Conservation (phyloP, 2,797 vertebrate genomes). For the Hirundo rustica region DNA sequence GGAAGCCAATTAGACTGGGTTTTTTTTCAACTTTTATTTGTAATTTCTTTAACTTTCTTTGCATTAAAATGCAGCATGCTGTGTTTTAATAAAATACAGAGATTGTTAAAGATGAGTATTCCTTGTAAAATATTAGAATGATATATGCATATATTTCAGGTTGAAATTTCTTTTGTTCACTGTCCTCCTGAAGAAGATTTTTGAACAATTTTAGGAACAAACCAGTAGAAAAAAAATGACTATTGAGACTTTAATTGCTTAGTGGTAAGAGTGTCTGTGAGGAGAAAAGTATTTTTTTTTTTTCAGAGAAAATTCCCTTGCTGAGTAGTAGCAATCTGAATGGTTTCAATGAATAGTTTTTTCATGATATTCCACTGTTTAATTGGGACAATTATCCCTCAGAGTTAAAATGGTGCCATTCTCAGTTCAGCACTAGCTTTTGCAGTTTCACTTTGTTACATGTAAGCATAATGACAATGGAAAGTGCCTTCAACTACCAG, state of each 20-base stretch:
- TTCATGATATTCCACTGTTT: background rate
- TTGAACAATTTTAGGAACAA: background rate
- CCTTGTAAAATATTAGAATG: background rate
- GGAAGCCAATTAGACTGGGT: background rate
- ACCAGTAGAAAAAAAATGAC: background rate
- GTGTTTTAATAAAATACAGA: background rate
- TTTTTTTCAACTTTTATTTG: background rate
- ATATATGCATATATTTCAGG: background rate
- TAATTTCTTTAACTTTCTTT: background rate
- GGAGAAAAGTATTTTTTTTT: background rate
- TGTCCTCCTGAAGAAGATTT: background rate
- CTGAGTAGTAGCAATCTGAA: background rate
- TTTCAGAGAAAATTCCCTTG: background rate
- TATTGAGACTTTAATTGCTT: background rate
- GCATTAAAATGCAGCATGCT: background rate
- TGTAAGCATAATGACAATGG: background rate
- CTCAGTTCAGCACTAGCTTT: background rate
- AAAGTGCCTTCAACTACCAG: background rate
- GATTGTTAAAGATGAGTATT: background rate
- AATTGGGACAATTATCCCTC: background rate
- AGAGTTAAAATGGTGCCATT: background rate
- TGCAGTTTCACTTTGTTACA: background rate
- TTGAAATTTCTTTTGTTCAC: background rate
- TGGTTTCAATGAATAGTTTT: background rate
- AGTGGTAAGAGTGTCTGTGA: background rate